phyloP scores from a whole-genome alignment of 2,113 vertebrate species.

The Etia nguti region DNA sequence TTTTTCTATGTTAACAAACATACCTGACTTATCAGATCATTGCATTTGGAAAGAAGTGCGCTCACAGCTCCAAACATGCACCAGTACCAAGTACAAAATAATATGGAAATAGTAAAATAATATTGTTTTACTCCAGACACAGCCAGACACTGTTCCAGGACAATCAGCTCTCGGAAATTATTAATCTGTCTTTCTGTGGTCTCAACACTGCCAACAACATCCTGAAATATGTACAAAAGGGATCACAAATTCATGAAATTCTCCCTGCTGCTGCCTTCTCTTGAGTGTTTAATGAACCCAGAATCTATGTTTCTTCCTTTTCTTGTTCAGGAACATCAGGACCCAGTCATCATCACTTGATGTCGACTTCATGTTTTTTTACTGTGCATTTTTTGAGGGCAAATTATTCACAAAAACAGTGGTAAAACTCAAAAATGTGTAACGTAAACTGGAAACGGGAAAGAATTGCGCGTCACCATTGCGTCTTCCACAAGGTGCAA shows the following conservation, averaged over 20 bases:
- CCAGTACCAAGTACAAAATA: neutral
- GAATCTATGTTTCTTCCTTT: neutral
- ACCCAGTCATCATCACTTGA: neutral
- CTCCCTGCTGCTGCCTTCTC: rapidly evolving
- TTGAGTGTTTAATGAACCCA: neutral
- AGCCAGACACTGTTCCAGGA: rapidly evolving
- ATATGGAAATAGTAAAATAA: neutral
- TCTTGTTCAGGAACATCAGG: neutral
- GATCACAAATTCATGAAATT: neutral
- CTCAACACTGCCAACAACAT: neutral
- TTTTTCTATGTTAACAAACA: neutral
- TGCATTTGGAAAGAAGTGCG: neutral
- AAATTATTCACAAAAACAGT: neutral
- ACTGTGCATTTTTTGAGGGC: neutral
- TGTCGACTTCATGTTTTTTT: neutral
- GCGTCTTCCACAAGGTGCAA: neutral
- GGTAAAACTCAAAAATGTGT: neutral
- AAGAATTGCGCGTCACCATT: neutral
- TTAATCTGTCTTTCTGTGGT: neutral
- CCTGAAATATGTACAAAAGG: neutral
- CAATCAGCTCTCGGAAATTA: neutral
- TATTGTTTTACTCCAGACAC: neutral
- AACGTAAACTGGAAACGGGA: neutral
- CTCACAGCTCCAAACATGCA: neutral
- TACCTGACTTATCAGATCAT: neutral